Percentiles rank a stretch among this genome's conserved stretches.
phyloP scores from a whole-genome alignment of 2,888 invertebrate genomes.

The Hipparchia sbordonii region DNA sequence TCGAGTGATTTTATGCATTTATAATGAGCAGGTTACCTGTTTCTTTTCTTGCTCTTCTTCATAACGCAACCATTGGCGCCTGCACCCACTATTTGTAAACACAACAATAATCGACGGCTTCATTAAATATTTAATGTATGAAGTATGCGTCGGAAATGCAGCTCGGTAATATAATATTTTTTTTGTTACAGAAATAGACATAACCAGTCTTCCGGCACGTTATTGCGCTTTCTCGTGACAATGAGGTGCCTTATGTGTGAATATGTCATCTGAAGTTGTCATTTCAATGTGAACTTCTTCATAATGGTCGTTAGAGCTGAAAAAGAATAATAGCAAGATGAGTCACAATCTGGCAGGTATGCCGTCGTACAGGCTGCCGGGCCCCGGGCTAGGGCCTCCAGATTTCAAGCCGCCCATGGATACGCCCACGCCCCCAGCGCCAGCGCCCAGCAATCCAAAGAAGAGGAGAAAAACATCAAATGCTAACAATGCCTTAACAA shows the following conservation, averaged over 20 bases:
- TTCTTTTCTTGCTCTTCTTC: constrained; percentile 43
- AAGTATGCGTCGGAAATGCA: constrained; percentile 17
- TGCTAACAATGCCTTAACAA: constrained; percentile 85
- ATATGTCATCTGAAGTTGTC: constrained; percentile 57
- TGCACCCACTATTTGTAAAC: constrained; percentile 39
- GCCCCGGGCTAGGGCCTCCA: constrained; percentile 87
- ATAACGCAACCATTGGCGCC: constrained; percentile 41
- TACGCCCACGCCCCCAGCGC: constrained; percentile 86
- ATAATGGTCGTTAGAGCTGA: constrained; percentile 71
- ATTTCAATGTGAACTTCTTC: constrained; percentile 47
- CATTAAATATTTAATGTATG: constrained; percentile 24
- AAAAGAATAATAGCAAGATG: constrained; percentile 80
- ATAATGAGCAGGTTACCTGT: constrained; percentile 62
- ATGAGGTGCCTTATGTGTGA: constrained; percentile 70
- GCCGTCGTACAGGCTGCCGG: constrained; percentile 90
- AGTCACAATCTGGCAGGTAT: constrained; percentile 92
- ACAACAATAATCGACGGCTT: constrained; percentile 30
- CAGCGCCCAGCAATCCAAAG: constrained; percentile 92
- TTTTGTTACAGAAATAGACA: constrained; percentile 80
- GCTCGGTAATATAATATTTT: constrained; percentile 44
- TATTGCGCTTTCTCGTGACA: constrained; percentile 69
- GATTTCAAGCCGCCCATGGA: constrained; percentile 90
- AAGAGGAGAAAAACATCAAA: constrained; percentile 92
- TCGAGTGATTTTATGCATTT: constrained; percentile 45
- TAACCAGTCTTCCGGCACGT: constrained; percentile 69